Evolutionary conservation across 30 jellyfish, hydroid and myxozoan species (phyloP).

Genomic region (Hydractinia echinata): DNA sequence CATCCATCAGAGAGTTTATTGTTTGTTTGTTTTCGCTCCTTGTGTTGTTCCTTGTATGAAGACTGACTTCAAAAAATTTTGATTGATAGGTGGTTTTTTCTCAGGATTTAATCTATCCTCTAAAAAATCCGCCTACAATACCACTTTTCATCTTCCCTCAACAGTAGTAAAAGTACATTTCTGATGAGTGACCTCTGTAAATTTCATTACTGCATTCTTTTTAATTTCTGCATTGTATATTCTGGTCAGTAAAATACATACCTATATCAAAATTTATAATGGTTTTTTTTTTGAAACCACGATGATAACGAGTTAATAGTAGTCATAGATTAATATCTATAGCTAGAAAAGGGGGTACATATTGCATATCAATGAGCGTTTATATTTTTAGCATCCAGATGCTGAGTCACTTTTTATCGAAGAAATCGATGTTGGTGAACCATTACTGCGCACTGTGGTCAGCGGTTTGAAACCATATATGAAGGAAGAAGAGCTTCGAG

Average conservation of each 20-base stretch:
- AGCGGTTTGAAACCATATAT: conserved; percentile 74
- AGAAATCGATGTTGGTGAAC: conserved; percentile 91
- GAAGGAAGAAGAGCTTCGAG: conserved; percentile 51
- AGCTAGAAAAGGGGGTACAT: no score
- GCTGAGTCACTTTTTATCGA: conserved; percentile 86
- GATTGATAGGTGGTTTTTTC: neutral
- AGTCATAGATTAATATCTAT: neutral
- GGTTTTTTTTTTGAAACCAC: no score
- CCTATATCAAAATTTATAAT: no score
- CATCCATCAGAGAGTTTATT: neutral
- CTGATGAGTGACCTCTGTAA: neutral
- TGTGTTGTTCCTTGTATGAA: no score
- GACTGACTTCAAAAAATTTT: no score
- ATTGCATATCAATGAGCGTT: no score
- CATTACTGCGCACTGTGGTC: conserved; percentile 75
- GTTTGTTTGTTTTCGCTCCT: no score
- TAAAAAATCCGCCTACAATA: neutral
- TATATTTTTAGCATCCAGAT: conserved; percentile 69
- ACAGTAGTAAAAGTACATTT: conserved; percentile 1
- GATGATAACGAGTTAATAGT: neutral
- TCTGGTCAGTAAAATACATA: no score
- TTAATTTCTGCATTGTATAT: no score
- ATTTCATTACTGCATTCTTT: no score
- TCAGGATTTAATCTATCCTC: neutral
- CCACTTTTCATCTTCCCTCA: neutral